phyloP scores from a whole-genome alignment of 2,113 vertebrate genomes.

The Lutjanus erythropterus region DNA sequence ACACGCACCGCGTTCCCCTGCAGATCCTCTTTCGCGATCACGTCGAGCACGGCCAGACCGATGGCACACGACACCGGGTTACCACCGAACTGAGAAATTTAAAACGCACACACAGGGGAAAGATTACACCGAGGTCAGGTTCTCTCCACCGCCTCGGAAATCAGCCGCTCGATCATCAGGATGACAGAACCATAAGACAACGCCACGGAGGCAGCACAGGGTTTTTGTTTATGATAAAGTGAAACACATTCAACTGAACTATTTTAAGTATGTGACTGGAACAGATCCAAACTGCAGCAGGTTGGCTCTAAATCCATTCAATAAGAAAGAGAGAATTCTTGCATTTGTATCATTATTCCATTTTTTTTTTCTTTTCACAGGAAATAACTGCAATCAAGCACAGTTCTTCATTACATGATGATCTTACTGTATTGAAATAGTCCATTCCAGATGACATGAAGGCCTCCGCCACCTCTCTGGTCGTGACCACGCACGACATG shows the following conservation, averaged over 20 bases:
- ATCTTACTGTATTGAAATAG: constrained; percentile 96
- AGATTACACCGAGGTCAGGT: constrained; percentile 6
- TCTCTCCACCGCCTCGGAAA: not conserved
- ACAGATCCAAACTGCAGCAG: not conserved
- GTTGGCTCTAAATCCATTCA: not conserved
- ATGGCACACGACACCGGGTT: constrained; percentile 97
- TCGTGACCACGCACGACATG: constrained; percentile 97
- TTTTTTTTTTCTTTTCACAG: not conserved
- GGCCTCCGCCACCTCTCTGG: constrained; percentile 91
- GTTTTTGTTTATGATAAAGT: not conserved
- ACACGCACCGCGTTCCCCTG: constrained; percentile 90
- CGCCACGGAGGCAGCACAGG: not conserved
- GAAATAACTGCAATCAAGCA: constrained; percentile 20
- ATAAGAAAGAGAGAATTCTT: not conserved
- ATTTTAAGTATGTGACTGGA: not conserved
- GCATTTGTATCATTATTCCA: not conserved
- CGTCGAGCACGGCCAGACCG: constrained; percentile 92
- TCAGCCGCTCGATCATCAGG: not conserved
- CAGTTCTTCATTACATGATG: not conserved
- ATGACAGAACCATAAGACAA: not conserved
- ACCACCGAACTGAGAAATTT: constrained; percentile 91
- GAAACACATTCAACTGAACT: not conserved
- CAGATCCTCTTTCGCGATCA: constrained; percentile 94
- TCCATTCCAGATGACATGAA: constrained; percentile 92
- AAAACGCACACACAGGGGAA: constrained; percentile 42